These are phyloP conservation scores for Lepidocolaptes lacrymiger DNA, from an alignment of 2,797 vertebrate species.

Conservation along the genomic window DNA sequence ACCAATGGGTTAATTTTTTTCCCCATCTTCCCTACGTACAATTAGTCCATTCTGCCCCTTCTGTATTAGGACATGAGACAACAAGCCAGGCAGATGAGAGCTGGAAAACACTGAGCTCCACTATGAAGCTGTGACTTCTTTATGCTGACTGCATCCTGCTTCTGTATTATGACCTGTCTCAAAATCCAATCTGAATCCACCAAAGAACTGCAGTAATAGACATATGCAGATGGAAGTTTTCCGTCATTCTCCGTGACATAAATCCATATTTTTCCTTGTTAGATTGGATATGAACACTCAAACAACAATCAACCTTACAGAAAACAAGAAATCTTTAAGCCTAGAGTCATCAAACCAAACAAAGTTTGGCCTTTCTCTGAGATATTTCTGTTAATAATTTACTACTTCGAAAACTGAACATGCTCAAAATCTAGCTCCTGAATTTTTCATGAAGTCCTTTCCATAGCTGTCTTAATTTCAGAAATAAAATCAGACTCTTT, in stretches of 20 bases:
- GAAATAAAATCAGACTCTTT: slow-evolving; percentile 6
- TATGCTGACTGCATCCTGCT: background rate
- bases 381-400: slow-evolving; percentile 21
- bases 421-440: background rate
- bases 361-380: background rate
- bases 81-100: background rate
- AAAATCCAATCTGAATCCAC: background rate
- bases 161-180: background rate
- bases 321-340: background rate
- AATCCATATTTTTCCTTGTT: background rate
- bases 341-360: background rate
- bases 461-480: slow-evolving; percentile 28
- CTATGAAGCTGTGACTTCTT: background rate
- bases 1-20: background rate
- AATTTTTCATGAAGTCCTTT: slow-evolving; percentile 11
- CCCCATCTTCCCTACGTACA: background rate
- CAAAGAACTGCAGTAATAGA: background rate
- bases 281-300: background rate
- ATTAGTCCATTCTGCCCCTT: background rate
- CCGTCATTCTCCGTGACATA: background rate
- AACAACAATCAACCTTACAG: background rate
- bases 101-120: background rate
- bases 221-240: background rate
- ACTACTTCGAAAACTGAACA: background rate
- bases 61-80: background rate